A percentile compares a stretch with the other conserved stretches of the same genome.
These are phyloP conservation scores for Porites australiensis DNA, from an alignment of 64 coral and sea anemone species.

Conservation along the genomic window DNA sequence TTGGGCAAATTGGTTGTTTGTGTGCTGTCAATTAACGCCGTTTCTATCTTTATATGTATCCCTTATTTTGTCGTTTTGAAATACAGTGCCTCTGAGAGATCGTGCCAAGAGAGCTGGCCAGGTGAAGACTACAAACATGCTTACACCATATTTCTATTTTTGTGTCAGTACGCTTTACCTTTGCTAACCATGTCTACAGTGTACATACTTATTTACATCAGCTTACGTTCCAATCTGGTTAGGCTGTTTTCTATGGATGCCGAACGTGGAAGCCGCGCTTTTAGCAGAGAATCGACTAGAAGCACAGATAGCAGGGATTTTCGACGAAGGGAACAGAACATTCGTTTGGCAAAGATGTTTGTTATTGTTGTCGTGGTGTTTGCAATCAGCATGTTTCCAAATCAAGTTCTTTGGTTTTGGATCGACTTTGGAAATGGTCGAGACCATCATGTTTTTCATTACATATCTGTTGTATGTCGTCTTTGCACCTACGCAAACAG, in stretches of 20 bases:
- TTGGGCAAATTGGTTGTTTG: slow-evolving; percentile 5
- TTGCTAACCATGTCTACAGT: slow-evolving; percentile 33
- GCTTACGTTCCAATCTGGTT: slow-evolving; percentile 10
- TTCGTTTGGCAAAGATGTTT: slow-evolving; percentile 85
- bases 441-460: slow-evolving; percentile 34
- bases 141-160: slow-evolving; percentile 43
- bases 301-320: neutral
- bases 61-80: slow-evolving; percentile 24
- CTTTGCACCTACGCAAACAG: slow-evolving; percentile 88
- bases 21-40: neutral
- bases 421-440: slow-evolving; percentile 66
- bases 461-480: slow-evolving; percentile 69
- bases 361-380: slow-evolving; percentile 83
- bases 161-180: slow-evolving; percentile 35
- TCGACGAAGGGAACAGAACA: slow-evolving; percentile 32
- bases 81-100: neutral
- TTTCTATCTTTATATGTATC: slow-evolving; percentile 21
- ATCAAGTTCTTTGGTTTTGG: slow-evolving; percentile 91
- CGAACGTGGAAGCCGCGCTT: neutral
- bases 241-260: slow-evolving; percentile 16
- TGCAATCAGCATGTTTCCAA: slow-evolving; percentile 88
- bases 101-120: slow-evolving; percentile 1
- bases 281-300: neutral
- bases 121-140: slow-evolving; percentile 1
- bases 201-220: slow-evolving; percentile 26